Base-by-base conservation (phyloP, 2,797 vertebrate species). In the Fistularia tabacaria region DNA sequence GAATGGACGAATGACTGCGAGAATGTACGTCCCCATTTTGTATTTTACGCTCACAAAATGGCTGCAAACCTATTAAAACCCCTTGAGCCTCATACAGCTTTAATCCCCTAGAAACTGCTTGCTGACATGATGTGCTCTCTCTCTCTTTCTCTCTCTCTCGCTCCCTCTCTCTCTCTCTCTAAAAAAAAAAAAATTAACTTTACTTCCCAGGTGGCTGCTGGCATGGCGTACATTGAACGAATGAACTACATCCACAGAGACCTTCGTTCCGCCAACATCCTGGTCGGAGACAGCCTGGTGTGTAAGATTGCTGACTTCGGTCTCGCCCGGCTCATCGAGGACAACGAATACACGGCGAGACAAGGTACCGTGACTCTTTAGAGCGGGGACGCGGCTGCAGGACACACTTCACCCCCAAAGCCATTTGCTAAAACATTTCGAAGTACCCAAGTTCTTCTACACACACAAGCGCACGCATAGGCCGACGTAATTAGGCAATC, bases 231-330 rank as follows among this genome's bases (percentile, higher is more conserved):
- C 67, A 99, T 99, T 0, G 97, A 99, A 86, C 89, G 97, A 67
- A 99, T 99, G 97, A 99, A 99, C 90, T 99, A 99, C 69, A 99
- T 99, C 82, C 97, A 99, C 89, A 91, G 97, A 84, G 97, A 99
- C 53, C 90, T 99, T 70, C 90, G 97, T 9, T 98, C 97, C 14
- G 97, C 97, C 59, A 99, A 99, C 88, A 99, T 99, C 74, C 91
- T 99, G 5, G 97, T 99, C 39, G 96, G 95, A 25, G 97, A 98
- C 37, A 94, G 95, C 66, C 88, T 98, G 6, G 96, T 98, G 84
- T 99, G 97, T 87, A 99, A 99, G 90, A 99, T 99, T 46, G 97
- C 97, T 0, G 97, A 99, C 85, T 99, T 99, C 0, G 97, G 97
- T 63, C 82, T 99, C 85, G 97, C 97, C 61, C 86, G 97, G 44